Evolutionary conservation across 2,113 vertebrate genomes (phyloP), one percentile per base, ranked within the genome.

Genomic region (Chloropsis cyanopogon): DNA sequence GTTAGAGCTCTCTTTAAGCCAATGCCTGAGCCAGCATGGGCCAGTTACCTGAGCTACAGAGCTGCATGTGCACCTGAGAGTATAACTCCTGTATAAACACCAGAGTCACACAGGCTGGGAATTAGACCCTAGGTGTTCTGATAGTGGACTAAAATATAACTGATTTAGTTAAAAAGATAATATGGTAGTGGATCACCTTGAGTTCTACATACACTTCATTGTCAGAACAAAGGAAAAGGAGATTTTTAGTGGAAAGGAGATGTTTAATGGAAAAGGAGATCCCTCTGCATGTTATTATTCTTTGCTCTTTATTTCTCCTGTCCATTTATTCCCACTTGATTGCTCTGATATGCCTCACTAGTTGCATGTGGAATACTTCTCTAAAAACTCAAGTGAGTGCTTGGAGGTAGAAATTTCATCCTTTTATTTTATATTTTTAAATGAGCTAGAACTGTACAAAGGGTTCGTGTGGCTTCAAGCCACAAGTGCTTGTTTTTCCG

Each of bases 11-110:
- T 3, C 12, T 25, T 59, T 68, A 24, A 57, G 39, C 50, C 72
- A 49, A 4, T 1, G 4, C 12, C 22, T 50, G 56, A 63, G 46
- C 41, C 78, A 75, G 28, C 35, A 28, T 0, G 0, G 18, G n/a
- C 24, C 63, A 47, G n/a, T 39, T 33, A 31, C 46, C 19, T 24
- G 49, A 52, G 73, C 42, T 42, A 26, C 46, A 70, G 47, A 77
- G 49, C 60, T 44, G 50, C 41, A 44, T 20, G 12, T 20, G 22
- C 44, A 33, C 15, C 24, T 68, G 41, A 14, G 57, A 28, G 11
- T 33, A 37, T 10, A 54, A 56, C 70, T 56, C 26, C 17, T 20
- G 19, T 29, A 10, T 15, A 53, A 82, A 49, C 17, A 29, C 24
- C 5, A 25, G 33, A 23, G 49, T 64, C 50, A 22, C 20, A 29